Evolutionary conservation across 2,113 vertebrate species (phyloP).

Genomic region (Grallaria varia): DNA sequence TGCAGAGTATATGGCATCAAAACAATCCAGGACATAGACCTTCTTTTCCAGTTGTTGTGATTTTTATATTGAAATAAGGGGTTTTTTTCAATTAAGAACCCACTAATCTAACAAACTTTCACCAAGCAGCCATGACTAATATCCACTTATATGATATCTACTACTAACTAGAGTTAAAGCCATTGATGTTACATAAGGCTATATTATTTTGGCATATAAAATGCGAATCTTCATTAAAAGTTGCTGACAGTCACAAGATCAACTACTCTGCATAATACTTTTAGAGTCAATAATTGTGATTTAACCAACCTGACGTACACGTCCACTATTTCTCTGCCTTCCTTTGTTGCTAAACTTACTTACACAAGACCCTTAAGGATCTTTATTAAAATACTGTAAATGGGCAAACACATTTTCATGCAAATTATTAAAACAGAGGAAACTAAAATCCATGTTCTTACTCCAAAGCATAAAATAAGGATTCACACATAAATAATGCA

Average conservation of each 20-base stretch:
- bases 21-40: not conserved
- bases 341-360: not conserved
- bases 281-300: not conserved
- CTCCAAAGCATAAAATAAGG: not conserved
- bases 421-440: not conserved
- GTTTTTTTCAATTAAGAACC: not conserved
- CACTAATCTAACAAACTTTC: not conserved
- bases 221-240: not conserved
- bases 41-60: not conserved
- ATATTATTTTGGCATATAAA: not conserved
- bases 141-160: not conserved
- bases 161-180: not conserved
- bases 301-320: not conserved
- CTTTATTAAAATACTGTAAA: not conserved
- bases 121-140: not conserved
- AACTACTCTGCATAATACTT: not conserved
- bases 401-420: not conserved
- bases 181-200: not conserved
- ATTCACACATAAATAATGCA: not conserved
- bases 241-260: not conserved
- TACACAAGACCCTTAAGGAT: not conserved
- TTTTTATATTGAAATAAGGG: not conserved
- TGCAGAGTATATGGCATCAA: not conserved
- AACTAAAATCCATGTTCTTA: not conserved
- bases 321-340: not conserved